Conservation (phyloP, 2,888 invertebrate species). For the Podotricha telesiphe region DNA sequence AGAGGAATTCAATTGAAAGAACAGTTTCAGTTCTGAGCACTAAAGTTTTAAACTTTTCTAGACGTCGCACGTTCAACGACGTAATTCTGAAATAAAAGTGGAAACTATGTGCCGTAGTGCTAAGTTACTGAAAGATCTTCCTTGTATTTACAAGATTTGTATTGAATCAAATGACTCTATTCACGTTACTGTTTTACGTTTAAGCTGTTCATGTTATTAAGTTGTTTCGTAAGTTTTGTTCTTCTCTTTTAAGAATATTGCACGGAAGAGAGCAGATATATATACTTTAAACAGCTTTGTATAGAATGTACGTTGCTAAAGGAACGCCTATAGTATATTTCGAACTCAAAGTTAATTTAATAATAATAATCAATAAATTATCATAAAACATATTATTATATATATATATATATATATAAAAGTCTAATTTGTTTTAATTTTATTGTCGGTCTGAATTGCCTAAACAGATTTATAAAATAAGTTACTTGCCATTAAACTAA, state of each 20-base stretch:
- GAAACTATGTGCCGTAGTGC: constrained; percentile 28
- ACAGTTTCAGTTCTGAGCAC: constrained; percentile 48
- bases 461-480: too few relatives aligned
- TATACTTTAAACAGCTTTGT: too few relatives aligned
- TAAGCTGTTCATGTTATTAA: background rate
- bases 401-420: too few relatives aligned
- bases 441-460: too few relatives aligned
- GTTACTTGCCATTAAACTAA: background rate
- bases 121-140: constrained; percentile 16
- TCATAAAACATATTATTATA: too few relatives aligned
- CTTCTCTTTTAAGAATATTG: too few relatives aligned
- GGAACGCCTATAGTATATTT: too few relatives aligned
- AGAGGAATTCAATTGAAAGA: constrained; percentile 18
- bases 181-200: background rate
- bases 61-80: constrained; percentile 57
- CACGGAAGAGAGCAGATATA: too few relatives aligned
- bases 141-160: constrained; percentile 15
- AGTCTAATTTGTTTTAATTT: too few relatives aligned
- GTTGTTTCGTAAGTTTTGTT: background rate
- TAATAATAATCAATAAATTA: too few relatives aligned
- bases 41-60: constrained; percentile 49
- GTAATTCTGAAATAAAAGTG: constrained; percentile 55
- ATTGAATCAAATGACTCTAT: constrained; percentile 17
- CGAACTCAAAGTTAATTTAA: too few relatives aligned
- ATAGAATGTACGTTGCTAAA: too few relatives aligned